Base-by-base conservation (phyloP, 2,113 vertebrate genomes). In the Rhagologus leucostigma region DNA sequence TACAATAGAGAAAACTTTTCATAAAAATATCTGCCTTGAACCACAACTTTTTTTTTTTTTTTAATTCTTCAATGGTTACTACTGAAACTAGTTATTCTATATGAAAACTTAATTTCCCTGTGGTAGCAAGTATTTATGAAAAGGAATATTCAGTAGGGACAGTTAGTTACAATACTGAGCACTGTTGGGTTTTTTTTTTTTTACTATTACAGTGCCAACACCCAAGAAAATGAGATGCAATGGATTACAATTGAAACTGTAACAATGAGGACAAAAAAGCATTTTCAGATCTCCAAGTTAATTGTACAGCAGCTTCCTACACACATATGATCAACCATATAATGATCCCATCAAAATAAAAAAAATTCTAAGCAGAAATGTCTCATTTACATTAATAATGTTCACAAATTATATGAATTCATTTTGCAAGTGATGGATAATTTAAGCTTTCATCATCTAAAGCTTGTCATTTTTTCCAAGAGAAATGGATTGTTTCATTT, bases 391-490 rank as follows among this genome's bases (percentile, higher is more conserved):
- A 99, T 99, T 99, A 98, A 99, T 98, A 98, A 98, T 98, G 96
- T 98, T 98, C 98, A 98, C 98, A 98, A 98, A 99, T 98, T 98
- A 98, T 98, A 98, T 98, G 98, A 98, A 98, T 98, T 99, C 98
- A 98, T 98, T 98, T 98, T 98, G 98, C 98, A 98, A 98, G 98
- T 98, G 98, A 98, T 98, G 98, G 98, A 98, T 99, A 99, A 99
- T 99, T 99, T 99, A 99, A 98, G 98, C 99, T 98, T 99, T 99
- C 99, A 99, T 99, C 98, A 99, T 99, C 98, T 98, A 98, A 98
- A 98, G 98, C 98, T 98, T 99, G 98, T 98, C 98, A 98, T 98
- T 98, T 98, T 98, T 98, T 97, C 97, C 96, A 98, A 98, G 98
- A 99, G 98, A 99, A 98, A 99, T 98, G 98, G 98, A 99, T 99